These are phyloP conservation scores for Taeniopygia guttata DNA, from an alignment of 2,797 vertebrate genomes.

Conservation along the genomic window DNA sequence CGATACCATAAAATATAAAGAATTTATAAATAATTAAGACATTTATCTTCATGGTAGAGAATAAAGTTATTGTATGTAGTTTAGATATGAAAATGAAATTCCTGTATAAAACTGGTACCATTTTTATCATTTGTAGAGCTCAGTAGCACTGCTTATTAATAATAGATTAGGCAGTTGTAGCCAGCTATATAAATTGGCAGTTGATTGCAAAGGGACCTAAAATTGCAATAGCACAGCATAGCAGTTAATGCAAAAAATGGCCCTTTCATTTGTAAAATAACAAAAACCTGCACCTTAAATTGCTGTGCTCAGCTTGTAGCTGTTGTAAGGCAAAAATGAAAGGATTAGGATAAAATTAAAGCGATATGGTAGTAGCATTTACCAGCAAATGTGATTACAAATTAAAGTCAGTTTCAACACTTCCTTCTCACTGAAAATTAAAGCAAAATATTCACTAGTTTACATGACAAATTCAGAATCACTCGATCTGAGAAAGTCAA, in stretches of 20 bases:
- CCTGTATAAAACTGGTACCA: slow-evolving; percentile 58
- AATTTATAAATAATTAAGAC: slow-evolving; percentile 73
- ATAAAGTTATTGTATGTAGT: slow-evolving; percentile 68
- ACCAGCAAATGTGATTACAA: slow-evolving; percentile 39
- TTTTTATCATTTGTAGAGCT: slow-evolving; percentile 70
- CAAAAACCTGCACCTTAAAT: slow-evolving; percentile 65
- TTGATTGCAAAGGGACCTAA: slow-evolving; percentile 68
- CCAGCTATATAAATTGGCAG: slow-evolving; percentile 71
- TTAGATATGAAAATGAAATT: slow-evolving; percentile 71
- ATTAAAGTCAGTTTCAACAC: slow-evolving; percentile 6
- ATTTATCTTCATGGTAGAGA: slow-evolving; percentile 69
- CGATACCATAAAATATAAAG: slow-evolving; percentile 62
- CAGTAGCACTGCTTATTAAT: slow-evolving; percentile 72
- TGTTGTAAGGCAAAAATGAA: slow-evolving; percentile 58
- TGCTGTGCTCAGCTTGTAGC: slow-evolving; percentile 47
- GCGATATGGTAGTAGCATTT: neutral
- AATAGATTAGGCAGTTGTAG: slow-evolving; percentile 73
- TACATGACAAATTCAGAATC: slow-evolving; percentile 34
- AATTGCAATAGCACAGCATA: slow-evolving; percentile 58
- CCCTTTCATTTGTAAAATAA: slow-evolving; percentile 66
- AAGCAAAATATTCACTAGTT: slow-evolving; percentile 17
- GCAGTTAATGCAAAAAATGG: slow-evolving; percentile 65
- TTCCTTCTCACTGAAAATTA: slow-evolving; percentile 41
- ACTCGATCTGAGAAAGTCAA: slow-evolving; percentile 43
- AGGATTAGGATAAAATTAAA: slow-evolving; percentile 51